These are phyloP conservation scores for Prinia subflava DNA, from an alignment of 2,113 vertebrate species.

Conservation along the genomic window DNA sequence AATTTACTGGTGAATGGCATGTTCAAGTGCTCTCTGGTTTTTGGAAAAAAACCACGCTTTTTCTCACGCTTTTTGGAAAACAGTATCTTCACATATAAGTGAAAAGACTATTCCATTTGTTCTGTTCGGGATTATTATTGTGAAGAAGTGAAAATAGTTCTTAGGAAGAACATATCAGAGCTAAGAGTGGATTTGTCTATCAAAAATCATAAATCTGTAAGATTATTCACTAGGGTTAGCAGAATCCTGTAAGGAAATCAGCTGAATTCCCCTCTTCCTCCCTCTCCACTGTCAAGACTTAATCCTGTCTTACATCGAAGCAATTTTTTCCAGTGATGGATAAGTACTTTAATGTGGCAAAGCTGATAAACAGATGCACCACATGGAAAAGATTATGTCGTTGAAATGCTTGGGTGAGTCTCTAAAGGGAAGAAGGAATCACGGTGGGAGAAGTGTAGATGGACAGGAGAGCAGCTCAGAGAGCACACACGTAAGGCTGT, in stretches of 20 bases:
- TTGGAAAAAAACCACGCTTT: no score
- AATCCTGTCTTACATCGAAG: background rate
- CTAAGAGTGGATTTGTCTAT: background rate
- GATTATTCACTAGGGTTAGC: background rate
- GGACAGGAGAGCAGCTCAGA: background rate
- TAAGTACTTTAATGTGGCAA: background rate
- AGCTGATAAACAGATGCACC: accelerated
- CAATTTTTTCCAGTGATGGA: background rate
- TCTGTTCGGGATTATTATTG: background rate
- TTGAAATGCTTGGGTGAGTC: accelerated
- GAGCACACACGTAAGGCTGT: accelerated
- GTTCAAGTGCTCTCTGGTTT: background rate
- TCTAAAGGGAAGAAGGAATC: background rate
- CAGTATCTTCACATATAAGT: background rate
- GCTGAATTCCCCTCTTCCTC: background rate
- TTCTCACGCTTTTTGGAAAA: background rate
- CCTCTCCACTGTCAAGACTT: background rate
- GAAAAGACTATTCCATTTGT: background rate
- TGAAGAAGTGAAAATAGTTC: background rate
- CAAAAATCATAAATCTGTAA: background rate
- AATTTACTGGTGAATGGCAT: background rate
- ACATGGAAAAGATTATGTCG: background rate
- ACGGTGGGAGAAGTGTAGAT: no score
- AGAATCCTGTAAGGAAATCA: background rate
- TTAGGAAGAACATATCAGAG: background rate